Conservation (phyloP, 2,113 vertebrate genomes). For the Solenodon paradoxus region DNA sequence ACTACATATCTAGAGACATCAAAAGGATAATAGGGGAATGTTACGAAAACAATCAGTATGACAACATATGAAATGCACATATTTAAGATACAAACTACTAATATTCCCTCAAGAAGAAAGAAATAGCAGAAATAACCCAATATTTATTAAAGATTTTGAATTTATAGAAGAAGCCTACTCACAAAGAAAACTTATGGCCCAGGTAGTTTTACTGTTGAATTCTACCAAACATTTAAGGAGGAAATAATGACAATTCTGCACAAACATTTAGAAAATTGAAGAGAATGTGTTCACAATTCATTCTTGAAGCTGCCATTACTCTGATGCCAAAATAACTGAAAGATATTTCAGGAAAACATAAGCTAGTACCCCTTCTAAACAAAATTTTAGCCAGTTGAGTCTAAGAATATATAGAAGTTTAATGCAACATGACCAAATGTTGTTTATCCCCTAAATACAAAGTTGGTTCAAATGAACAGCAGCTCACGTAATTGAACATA, state of each 20-base stretch:
- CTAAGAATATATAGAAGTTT: background rate
- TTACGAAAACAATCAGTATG: background rate
- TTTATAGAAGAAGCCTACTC: background rate
- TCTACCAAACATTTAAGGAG: slow-evolving; percentile 41
- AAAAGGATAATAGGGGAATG: background rate
- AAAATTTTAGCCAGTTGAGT: background rate
- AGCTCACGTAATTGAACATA: background rate
- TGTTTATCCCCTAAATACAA: background rate
- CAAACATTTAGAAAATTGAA: slow-evolving; percentile 1
- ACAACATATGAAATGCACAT: background rate
- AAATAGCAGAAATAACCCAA: background rate
- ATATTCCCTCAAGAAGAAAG: background rate
- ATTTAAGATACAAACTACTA: background rate
- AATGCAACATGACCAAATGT: background rate
- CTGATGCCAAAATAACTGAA: background rate
- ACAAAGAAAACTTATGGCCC: background rate
- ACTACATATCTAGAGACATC: background rate
- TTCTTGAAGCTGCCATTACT: background rate
- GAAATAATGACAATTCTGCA: background rate
- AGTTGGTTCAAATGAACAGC: slow-evolving; percentile 13
- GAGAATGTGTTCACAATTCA: background rate
- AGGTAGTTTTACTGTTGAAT: background rate
- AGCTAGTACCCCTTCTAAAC: background rate
- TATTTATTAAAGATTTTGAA: slow-evolving; percentile 8
- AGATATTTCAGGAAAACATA: background rate